These are phyloP conservation scores for Archocentrus centrarchus DNA, from an alignment of 2,113 vertebrate species.

Conservation along the genomic window DNA sequence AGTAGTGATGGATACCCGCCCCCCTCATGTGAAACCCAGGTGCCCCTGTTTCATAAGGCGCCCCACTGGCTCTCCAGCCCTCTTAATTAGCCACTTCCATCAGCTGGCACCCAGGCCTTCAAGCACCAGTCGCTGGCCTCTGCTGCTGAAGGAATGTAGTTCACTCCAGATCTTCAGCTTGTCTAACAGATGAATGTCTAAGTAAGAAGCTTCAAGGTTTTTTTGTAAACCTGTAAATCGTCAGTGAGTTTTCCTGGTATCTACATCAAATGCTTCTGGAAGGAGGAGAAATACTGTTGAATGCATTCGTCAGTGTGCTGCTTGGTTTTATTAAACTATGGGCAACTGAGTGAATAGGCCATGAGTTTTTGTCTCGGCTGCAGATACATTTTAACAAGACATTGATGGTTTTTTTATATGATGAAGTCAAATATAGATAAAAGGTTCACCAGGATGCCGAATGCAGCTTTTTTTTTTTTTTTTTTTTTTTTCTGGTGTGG, in stretches of 20 bases:
- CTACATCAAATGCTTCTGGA: slow-evolving; percentile 15
- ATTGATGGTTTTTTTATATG: slow-evolving; percentile 63
- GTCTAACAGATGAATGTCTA: slow-evolving; percentile 41
- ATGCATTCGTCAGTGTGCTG: slow-evolving; percentile 11
- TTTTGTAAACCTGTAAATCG: slow-evolving; percentile 44
- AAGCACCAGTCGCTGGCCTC: slow-evolving; percentile 52
- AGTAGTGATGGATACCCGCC: slow-evolving; percentile 65
- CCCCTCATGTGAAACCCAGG: slow-evolving; percentile 73
- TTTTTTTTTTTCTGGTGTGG: slow-evolving; percentile 29
- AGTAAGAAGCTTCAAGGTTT: slow-evolving; percentile 24
- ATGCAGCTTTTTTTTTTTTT: slow-evolving; percentile 37
- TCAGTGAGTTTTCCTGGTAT: slow-evolving; percentile 31
- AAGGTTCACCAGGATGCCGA: slow-evolving; percentile 52
- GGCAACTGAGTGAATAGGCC: slow-evolving; percentile 27
- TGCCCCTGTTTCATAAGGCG: slow-evolving; percentile 72
- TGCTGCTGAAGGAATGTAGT: slow-evolving; percentile 46
- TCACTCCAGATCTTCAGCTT: slow-evolving; percentile 46
- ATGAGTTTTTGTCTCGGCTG: slow-evolving; percentile 18
- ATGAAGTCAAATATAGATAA: slow-evolving; percentile 78
- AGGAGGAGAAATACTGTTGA: slow-evolving; percentile 15
- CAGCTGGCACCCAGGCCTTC: slow-evolving; percentile 72
- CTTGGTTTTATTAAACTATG: slow-evolving; percentile 38
- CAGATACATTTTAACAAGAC: slow-evolving; percentile 50
- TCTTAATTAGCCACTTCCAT: slow-evolving; percentile 75
- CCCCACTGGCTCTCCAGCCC: slow-evolving; percentile 66